phyloP scores from a whole-genome alignment of 1,140 invertebrate genomes.

The Pygmarrhopalites habei region DNA sequence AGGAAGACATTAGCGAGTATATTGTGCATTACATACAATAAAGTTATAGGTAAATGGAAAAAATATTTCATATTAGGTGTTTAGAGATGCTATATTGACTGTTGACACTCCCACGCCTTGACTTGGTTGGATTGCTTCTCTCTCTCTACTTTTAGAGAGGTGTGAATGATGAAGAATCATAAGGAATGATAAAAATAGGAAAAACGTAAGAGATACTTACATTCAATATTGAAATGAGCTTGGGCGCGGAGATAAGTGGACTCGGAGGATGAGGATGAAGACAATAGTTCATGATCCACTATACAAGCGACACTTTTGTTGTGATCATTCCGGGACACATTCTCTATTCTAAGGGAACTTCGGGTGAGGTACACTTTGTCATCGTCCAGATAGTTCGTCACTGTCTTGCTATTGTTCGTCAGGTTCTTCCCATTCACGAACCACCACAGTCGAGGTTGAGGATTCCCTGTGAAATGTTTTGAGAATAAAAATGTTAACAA shows the following conservation, averaged over 20 bases:
- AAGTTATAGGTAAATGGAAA: no score
- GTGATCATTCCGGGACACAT: constrained; percentile 62
- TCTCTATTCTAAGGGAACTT: constrained; percentile 59
- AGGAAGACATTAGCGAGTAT: no score
- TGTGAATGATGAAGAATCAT: no score
- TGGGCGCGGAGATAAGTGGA: constrained; percentile 47
- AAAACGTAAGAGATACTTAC: constrained; percentile 56
- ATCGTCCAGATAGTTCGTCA: constrained; percentile 41
- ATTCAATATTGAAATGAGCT: constrained; percentile 68
- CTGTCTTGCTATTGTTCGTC: constrained; percentile 39
- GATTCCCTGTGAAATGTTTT: constrained; percentile 47
- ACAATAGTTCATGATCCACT: constrained; percentile 60
- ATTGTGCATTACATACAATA: no score
- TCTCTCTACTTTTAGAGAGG: no score
- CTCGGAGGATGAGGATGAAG: constrained; percentile 44
- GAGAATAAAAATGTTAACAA: not conserved
- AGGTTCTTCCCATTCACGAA: constrained; percentile 41
- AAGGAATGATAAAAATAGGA: not conserved
- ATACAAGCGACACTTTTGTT: constrained; percentile 66
- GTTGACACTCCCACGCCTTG: no score
- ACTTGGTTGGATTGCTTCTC: no score
- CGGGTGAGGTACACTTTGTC: constrained; percentile 50
- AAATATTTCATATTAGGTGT: no score
- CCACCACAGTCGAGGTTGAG: constrained; percentile 54
- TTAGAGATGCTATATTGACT: no score